Percentiles rank a stretch among this genome's conserved stretches.
Evolutionary conservation across 2,888 invertebrate genomes (phyloP).

Genomic region (Sacculina carcini): DNA sequence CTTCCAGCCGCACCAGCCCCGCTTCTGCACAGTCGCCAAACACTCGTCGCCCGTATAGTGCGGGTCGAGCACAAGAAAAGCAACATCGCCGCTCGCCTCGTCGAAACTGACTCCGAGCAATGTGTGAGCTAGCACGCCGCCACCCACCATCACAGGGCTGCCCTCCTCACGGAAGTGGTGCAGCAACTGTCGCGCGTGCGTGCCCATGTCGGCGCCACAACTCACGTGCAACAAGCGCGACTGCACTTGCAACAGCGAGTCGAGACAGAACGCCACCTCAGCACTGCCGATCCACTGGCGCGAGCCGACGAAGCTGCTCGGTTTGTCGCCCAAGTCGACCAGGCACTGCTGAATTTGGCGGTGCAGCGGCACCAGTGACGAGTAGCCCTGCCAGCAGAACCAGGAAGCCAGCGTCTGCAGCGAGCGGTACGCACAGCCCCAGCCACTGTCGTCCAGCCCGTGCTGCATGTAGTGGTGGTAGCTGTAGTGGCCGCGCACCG

Average conservation of each 20-base stretch:
- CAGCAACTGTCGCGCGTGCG: constrained; percentile 50
- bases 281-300: constrained; percentile 94
- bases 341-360: constrained; percentile 74
- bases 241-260: constrained; percentile 45
- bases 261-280: constrained; percentile 77
- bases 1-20: constrained; percentile 98
- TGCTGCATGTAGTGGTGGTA: constrained; percentile 97
- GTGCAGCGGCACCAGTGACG: constrained; percentile 50
- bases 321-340: constrained; percentile 81
- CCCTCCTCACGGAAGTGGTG: constrained; percentile 79
- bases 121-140: constrained; percentile 90
- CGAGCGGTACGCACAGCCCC: constrained; percentile 98
- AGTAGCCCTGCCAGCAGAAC: constrained; percentile 68
- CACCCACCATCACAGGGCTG: constrained; percentile 96
- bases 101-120: constrained; percentile 82
- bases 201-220: constrained; percentile 53
- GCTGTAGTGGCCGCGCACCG: constrained; percentile 53
- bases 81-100: constrained; percentile 44
- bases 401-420: constrained; percentile 89
- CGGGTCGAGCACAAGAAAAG: constrained; percentile 89
- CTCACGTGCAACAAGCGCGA: constrained; percentile 56
- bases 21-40: constrained; percentile 29
- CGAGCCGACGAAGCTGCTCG: constrained; percentile 56
- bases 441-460: constrained; percentile 77
- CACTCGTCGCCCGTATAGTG: constrained; percentile 51